These are phyloP conservation scores for Zosterops japonicus DNA, from an alignment of 2,113 vertebrate species.

Conservation along the genomic window DNA sequence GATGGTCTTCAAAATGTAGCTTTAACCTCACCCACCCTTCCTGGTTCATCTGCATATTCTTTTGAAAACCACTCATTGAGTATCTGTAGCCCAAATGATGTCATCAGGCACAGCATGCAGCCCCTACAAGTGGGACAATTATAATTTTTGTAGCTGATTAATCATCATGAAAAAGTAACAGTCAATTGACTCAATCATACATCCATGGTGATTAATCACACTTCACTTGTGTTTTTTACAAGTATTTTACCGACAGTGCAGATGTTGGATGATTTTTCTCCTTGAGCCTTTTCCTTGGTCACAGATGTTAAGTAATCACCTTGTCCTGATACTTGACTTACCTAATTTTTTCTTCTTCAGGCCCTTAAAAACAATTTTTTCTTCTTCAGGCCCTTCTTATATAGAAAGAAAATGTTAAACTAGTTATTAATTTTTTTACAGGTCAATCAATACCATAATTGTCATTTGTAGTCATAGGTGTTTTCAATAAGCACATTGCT, in stretches of 20 bases:
- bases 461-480: constrained; percentile 59
- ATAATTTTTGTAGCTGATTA: constrained; percentile 88
- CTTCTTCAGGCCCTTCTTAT: constrained; percentile 58
- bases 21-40: constrained; percentile 68
- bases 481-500: constrained; percentile 54
- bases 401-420: constrained; percentile 68
- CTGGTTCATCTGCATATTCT: constrained; percentile 79
- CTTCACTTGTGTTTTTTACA: constrained; percentile 82
- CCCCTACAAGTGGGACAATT: constrained; percentile 86
- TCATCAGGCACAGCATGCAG: constrained; percentile 83
- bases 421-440: constrained; percentile 63
- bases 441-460: constrained; percentile 66
- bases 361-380: constrained; percentile 72
- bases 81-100: constrained; percentile 83
- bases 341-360: constrained; percentile 64
- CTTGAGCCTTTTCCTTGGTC: constrained; percentile 82
- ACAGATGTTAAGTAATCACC: constrained; percentile 85
- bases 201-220: constrained; percentile 86
- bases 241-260: constrained; percentile 83
- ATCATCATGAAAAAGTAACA: constrained; percentile 87
- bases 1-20: constrained; percentile 69
- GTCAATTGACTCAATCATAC: constrained; percentile 87
- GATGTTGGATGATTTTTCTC: constrained; percentile 81
- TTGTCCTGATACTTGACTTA: constrained; percentile 79
- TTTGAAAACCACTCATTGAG: constrained; percentile 80